phyloP scores from a whole-genome alignment of 2,113 vertebrate genomes.

The Ctenomys sociabilis region DNA sequence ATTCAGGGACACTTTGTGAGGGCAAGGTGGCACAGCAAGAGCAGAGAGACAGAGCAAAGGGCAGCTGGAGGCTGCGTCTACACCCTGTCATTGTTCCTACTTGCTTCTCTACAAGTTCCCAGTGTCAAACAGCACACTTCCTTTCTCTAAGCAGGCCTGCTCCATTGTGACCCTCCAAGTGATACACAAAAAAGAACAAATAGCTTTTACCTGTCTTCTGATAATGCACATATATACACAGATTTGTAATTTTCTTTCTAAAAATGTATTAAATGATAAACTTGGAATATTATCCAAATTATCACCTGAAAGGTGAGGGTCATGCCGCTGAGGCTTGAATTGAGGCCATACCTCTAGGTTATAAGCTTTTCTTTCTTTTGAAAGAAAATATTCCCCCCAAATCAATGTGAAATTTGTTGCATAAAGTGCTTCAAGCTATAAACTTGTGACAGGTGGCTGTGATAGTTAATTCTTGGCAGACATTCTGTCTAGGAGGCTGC shows the following conservation, averaged over 20 bases:
- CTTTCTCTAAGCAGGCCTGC: not conserved
- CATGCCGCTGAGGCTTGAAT: constrained; percentile 71
- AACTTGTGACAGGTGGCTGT: not conserved
- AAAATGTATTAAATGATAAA: constrained; percentile 67
- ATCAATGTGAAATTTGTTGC: constrained; percentile 30
- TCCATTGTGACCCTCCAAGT: not conserved
- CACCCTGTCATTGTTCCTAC: not conserved
- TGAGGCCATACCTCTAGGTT: constrained; percentile 71
- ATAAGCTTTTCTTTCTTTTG: constrained; percentile 11
- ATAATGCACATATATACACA: not conserved
- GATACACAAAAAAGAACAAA: constrained; percentile 64
- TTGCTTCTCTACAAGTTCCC: constrained; percentile 1
- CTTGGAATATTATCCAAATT: no score
- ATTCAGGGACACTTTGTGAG: constrained; percentile 13
- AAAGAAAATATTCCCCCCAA: constrained; percentile 55
- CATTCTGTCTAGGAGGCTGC: not conserved
- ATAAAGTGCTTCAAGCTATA: constrained; percentile 7
- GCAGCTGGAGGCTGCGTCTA: not conserved
- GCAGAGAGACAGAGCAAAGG: not conserved
- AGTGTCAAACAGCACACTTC: not conserved
- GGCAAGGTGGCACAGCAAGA: not conserved
- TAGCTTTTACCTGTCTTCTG: constrained; percentile 46
- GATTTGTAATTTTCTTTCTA: constrained; percentile 58
- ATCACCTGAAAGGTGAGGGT: constrained; percentile 77
- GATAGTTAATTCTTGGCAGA: not conserved